Base-by-base conservation (phyloP, 2,888 invertebrate species). In the Chouioia cunea region DNA sequence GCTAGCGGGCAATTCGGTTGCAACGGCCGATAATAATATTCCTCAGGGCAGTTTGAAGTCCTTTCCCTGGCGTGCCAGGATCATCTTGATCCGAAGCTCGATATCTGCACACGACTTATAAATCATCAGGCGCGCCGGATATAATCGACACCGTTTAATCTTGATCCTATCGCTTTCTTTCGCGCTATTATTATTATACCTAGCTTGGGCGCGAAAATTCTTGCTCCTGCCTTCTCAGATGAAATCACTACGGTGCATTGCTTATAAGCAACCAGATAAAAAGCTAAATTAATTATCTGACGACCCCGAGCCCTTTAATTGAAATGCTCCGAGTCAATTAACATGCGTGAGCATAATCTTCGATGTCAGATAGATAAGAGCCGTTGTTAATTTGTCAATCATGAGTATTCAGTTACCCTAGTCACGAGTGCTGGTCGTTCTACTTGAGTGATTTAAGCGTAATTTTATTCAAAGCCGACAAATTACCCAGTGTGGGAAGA, bases 81-180 rank as follows among this genome's bases (percentile, higher is more conserved):
- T 23, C n/a, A 22, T n/a, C 54, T n/a, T n/a, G 47, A 18, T 18
- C n/a, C 52, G n/a, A 10, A 14, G 23, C 18, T n/a, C 60, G 18
- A 22, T 20, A 20, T 44, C 20, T 20, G 47, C 62, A n/a, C 58
- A 4, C 27, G 27, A 47, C 53, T 71, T 76, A 79, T 81, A 82
- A 82, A 81, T 81, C 81, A 81, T 76, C 74, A 65, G 71, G 48
- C 62, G 20, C 27, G 27, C 27, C 27, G 54, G 70, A 77, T 78
- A 81, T 81, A 81, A 81, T 82, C 80, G 79, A 80, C 78, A 78
- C 75, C 77, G 79, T 76, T 80, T 81, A 81, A 81, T 82, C 81
- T 77, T 71, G 73, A 76, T 78, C 74, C 77, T 76, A 80, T 80
- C 78, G n/a, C n/a, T 65, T n/a, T 23, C 20, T 52, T 52, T 52